Evolutionary conservation across 2,113 vertebrate genomes (phyloP).

Genomic region (Ictalurus furcatus): DNA sequence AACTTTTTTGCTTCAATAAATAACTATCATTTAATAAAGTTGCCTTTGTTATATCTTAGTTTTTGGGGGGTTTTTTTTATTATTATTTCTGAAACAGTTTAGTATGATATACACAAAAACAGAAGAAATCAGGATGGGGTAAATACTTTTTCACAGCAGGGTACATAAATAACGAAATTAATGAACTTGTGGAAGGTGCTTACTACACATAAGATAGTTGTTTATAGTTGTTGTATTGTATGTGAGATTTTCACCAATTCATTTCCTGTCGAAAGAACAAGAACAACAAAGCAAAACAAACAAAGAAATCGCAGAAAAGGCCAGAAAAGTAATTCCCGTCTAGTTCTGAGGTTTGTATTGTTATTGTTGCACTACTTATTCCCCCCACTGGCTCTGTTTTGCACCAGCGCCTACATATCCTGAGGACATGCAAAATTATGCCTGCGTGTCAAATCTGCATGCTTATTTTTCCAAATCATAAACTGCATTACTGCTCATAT

Average conservation of each 20-base stretch:
- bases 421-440: constrained; percentile 13
- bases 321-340: background rate
- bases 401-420: constrained; percentile 23
- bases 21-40: too few species aligned
- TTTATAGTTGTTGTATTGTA: background rate
- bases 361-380: constrained; percentile 25
- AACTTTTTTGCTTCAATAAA: too few species aligned
- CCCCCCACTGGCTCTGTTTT: constrained; percentile 23
- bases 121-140: too few species aligned
- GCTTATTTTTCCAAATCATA: constrained; percentile 29
- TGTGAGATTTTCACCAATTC: background rate
- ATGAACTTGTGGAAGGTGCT: background rate
- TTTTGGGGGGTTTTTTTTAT: too few species aligned
- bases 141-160: too few species aligned
- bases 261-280: background rate
- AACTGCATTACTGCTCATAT: constrained; percentile 31
- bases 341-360: background rate
- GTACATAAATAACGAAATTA: background rate
- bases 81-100: too few species aligned
- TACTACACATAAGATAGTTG: background rate
- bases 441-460: constrained; percentile 32
- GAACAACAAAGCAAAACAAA: background rate
- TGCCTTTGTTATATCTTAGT: too few species aligned
- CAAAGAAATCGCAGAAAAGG: background rate
- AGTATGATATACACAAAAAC: too few species aligned